Evolutionary conservation across 1,140 invertebrate genomes (phyloP).

Genomic region (Neelides sp.): DNA sequence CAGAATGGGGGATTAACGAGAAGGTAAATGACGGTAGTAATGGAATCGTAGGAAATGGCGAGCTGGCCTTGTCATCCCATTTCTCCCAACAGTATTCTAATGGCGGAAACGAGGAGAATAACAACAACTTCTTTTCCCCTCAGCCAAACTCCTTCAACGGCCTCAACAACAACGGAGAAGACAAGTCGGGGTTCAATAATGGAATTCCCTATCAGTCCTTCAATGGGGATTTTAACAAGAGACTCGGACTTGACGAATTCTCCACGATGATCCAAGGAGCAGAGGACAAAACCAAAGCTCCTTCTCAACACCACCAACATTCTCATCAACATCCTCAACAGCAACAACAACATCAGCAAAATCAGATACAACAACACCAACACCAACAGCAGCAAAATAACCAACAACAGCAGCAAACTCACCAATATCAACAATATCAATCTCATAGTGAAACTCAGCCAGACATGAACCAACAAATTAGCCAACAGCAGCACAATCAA

Average conservation of each 20-base stretch:
- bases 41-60: too few relatives aligned
- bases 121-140: too few relatives aligned
- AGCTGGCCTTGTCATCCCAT: too few relatives aligned
- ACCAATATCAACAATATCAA: conserved; percentile 2
- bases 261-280: neutral
- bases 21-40: too few relatives aligned
- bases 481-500: conserved; percentile 10
- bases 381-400: conserved; percentile 4
- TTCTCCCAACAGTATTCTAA: too few relatives aligned
- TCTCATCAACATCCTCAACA: conserved; percentile 15
- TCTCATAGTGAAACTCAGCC: conserved; percentile 9
- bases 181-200: neutral
- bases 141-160: neutral
- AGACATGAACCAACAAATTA: conserved; percentile 1
- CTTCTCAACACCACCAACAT: conserved; percentile 34
- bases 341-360: conserved; percentile 34
- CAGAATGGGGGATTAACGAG: too few relatives aligned
- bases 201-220: neutral
- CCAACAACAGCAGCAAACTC: conserved; percentile 8
- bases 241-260: conserved; percentile 12
- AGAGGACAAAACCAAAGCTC: too few relatives aligned
- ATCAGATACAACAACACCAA: conserved; percentile 1
- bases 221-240: conserved; percentile 8
- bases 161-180: conserved; percentile 2
- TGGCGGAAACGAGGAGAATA: too few relatives aligned